These are phyloP conservation scores for Otus sunia DNA, from an alignment of 2,113 vertebrate species.

Conservation along the genomic window DNA sequence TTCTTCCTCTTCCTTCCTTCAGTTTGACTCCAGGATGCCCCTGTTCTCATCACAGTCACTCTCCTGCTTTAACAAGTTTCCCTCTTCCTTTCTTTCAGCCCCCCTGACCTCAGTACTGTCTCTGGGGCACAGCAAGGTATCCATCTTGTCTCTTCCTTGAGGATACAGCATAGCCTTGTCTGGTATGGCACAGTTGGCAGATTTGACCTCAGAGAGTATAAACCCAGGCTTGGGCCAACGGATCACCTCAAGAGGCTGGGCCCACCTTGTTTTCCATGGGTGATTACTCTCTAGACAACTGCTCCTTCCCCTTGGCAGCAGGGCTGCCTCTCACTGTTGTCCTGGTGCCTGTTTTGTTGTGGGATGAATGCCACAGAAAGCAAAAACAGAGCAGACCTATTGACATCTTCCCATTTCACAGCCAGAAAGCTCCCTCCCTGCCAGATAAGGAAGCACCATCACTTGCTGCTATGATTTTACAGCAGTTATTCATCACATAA, in stretches of 20 bases:
- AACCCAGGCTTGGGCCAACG: not conserved
- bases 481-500: not conserved
- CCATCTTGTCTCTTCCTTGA: not conserved
- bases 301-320: not conserved
- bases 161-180: not conserved
- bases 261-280: not conserved
- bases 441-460: not conserved
- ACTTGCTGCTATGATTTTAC: not conserved
- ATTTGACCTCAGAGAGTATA: not conserved
- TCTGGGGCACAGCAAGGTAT: not conserved
- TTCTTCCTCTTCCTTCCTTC: not conserved
- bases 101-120: not conserved
- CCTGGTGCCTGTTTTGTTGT: not conserved
- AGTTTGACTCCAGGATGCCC: not conserved
- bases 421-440: not conserved
- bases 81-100: not conserved
- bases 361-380: not conserved
- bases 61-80: not conserved
- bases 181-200: not conserved
- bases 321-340: not conserved
- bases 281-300: not conserved
- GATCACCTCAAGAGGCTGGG: not conserved
- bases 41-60: not conserved
- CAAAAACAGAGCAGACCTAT: not conserved
- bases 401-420: not conserved